Base-by-base conservation (phyloP, 2,888 invertebrate species). In the Nebria salina region DNA sequence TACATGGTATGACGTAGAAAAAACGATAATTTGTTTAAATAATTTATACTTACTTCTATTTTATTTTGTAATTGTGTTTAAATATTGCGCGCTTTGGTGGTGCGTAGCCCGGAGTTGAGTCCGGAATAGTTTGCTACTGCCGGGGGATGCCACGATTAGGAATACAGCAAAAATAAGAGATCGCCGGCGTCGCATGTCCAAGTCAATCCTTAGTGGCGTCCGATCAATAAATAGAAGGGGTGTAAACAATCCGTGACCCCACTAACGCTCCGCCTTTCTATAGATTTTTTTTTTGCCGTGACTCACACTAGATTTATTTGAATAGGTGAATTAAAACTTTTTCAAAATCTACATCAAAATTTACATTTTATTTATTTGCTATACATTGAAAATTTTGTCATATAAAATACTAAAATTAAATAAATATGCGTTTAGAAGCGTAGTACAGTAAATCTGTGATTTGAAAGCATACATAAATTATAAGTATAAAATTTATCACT, bases 181-280 rank as follows among this genome's bases (percentile, higher is more conserved):
- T 34, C 68, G 15, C 42, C 75, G 80, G 75, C 75, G 80, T 74
- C 75, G 68, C 34, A 34, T 74, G 75, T 80, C 80, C 34, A 75
- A 34, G 26, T 15, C n/a, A 70, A 72, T 75, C 80, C 80, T 75
- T 76, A 68, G 34, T 42, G 70, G 42, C 66, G 78, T 65, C 20
- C 75, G 80, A 80, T 80, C 80, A 80, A 80, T 80, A 80, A 41
- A 65, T 66, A 15, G 54, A 70, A 41, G 80, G 80, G 75, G 74
- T 66, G 72, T 11, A 25, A 13, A n/a, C 9, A 65, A 25, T 41
- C 20, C 77, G 15, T n/a, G 15, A 7, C 73, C 72, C 72, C 7
- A 8, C 42, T 34, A 9, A 20, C 43, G 64, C 75, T 41, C 42
- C 80, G 70, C 80, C 80, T 65, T 54, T n/a, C 26, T 75, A 80